phyloP scores from a whole-genome alignment of 2,888 invertebrate genomes.

The Cantharis rufa region DNA sequence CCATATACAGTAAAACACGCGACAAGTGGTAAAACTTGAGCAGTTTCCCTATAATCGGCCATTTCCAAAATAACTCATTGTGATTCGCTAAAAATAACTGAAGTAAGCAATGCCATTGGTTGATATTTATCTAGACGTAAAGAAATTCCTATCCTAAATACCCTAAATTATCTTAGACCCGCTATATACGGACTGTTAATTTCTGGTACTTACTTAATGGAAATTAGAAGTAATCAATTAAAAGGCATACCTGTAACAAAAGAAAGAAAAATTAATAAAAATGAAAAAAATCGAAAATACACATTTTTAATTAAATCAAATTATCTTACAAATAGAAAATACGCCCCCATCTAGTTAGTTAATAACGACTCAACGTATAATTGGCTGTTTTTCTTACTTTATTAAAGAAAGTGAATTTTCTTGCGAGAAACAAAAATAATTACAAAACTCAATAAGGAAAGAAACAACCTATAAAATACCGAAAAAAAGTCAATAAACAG shows the following conservation, averaged over 20 bases:
- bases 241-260: neutral
- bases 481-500: slow-evolving; percentile 18
- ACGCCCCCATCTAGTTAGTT: neutral
- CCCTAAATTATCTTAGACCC: too few relatives aligned
- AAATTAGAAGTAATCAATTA: neutral
- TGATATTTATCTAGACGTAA: too few relatives aligned
- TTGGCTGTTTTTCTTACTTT: neutral
- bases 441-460: slow-evolving; percentile 10
- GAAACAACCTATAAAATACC: slow-evolving; percentile 18
- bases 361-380: neutral
- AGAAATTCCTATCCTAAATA: too few relatives aligned
- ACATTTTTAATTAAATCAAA: neutral
- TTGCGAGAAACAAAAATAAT: neutral
- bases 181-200: too few relatives aligned
- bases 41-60: too few relatives aligned
- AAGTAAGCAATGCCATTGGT: too few relatives aligned
- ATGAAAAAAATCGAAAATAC: neutral
- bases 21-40: too few relatives aligned
- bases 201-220: neutral
- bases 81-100: too few relatives aligned
- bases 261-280: neutral
- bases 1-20: too few relatives aligned
- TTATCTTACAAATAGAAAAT: slow-evolving; percentile 2
- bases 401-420: neutral
- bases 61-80: too few relatives aligned